Conservation (phyloP, 2,888 invertebrate species). For the Nymphalis polychloros region DNA sequence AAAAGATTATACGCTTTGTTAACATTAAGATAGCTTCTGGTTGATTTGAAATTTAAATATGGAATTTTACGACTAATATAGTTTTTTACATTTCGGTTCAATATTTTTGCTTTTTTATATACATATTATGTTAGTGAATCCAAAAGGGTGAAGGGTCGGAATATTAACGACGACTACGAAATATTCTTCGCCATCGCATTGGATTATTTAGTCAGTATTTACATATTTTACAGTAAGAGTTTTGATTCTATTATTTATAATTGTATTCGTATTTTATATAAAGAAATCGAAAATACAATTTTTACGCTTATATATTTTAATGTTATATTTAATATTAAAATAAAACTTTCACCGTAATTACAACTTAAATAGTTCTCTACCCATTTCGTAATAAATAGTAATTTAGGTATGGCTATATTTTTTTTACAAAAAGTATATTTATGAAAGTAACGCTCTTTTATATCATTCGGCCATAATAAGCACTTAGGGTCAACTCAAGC, state of each 20-base stretch:
- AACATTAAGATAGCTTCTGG: too few relatives aligned
- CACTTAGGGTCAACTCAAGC: conserved; percentile 29
- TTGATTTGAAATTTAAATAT: not conserved
- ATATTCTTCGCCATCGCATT: not conserved
- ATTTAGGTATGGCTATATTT: too few relatives aligned
- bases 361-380: too few relatives aligned
- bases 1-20: too few relatives aligned
- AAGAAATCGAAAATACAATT: too few relatives aligned
- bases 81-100: not conserved
- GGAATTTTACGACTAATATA: not conserved
- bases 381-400: too few relatives aligned
- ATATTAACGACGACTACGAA: not conserved
- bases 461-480: conserved; percentile 33
- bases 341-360: too few relatives aligned
- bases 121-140: not conserved
- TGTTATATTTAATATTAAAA: too few relatives aligned
- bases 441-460: conserved; percentile 14
- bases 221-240: not conserved
- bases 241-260: too few relatives aligned
- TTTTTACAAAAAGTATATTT: not conserved
- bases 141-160: not conserved
- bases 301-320: too few relatives aligned
- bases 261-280: too few relatives aligned
- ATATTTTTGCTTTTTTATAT: not conserved
- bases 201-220: not conserved